phyloP scores from a whole-genome alignment of 2,113 vertebrate species.

The Speoplatyrhinus poulsoni region DNA sequence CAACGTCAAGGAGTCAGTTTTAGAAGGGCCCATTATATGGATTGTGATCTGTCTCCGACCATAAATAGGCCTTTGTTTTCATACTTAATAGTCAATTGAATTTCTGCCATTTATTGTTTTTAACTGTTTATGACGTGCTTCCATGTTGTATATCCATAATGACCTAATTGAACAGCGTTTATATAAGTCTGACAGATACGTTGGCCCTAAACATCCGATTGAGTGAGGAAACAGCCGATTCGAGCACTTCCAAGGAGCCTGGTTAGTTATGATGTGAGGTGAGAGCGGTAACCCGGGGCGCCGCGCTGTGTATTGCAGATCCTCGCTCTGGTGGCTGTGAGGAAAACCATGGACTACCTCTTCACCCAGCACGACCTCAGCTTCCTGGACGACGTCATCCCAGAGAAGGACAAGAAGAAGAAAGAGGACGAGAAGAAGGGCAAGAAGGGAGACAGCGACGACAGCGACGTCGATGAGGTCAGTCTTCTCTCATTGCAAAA shows the following conservation, averaged over 20 bases:
- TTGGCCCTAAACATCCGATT: no score
- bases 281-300: neutral
- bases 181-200: no score
- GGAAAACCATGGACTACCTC: constrained; percentile 96
- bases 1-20: neutral
- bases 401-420: constrained; percentile 99
- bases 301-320: constrained; percentile 77
- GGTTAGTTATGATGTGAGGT: no score
- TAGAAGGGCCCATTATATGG: neutral
- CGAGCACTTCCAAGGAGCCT: no score
- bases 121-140: no score
- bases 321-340: constrained; percentile 93
- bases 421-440: constrained; percentile 98
- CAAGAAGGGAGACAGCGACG: constrained; percentile 84
- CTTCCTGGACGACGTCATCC: constrained; percentile 97
- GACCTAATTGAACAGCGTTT: no score
- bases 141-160: no score
- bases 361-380: constrained; percentile 96
- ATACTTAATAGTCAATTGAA: neutral
- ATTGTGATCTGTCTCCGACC: neutral
- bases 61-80: no score
- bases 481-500: constrained; percentile 50
- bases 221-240: no score
- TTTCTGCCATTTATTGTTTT: no score
- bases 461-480: constrained; percentile 95